These are phyloP conservation scores for Siderastrea siderea DNA, from an alignment of 92 coral and sea anemone species.

Conservation along the genomic window DNA sequence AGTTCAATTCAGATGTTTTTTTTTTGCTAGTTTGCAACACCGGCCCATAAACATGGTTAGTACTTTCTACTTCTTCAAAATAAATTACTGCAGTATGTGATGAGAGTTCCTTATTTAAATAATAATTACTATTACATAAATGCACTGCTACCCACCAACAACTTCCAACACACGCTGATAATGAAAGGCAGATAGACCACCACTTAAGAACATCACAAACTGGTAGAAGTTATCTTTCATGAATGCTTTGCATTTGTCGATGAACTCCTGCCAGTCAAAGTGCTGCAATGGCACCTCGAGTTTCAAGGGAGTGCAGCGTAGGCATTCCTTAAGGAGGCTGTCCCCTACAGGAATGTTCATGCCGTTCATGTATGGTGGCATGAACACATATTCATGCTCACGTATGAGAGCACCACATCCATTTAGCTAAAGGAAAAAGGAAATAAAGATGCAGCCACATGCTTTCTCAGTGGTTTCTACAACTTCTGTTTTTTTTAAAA, in stretches of 20 bases:
- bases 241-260: background rate
- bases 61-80: too few species aligned
- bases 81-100: too few species aligned
- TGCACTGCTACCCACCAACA: background rate
- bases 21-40: too few species aligned
- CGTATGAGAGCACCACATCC: background rate
- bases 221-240: background rate
- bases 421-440: background rate
- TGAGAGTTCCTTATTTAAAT: too few species aligned
- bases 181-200: background rate
- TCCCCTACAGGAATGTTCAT: background rate
- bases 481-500: too few species aligned
- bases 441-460: too few species aligned
- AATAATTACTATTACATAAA: too few species aligned
- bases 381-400: background rate
- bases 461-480: too few species aligned
- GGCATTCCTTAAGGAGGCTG: background rate
- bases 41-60: too few species aligned
- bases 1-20: too few species aligned
- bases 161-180: background rate
- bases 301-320: background rate
- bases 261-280: too few species aligned
- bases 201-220: background rate
- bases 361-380: constrained; percentile 4
- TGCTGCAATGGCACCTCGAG: background rate